A percentile compares a stretch with the other conserved stretches of the same genome.
Conservation (phyloP, 2,113 vertebrate species). For the Coreoperca whiteheadi region DNA sequence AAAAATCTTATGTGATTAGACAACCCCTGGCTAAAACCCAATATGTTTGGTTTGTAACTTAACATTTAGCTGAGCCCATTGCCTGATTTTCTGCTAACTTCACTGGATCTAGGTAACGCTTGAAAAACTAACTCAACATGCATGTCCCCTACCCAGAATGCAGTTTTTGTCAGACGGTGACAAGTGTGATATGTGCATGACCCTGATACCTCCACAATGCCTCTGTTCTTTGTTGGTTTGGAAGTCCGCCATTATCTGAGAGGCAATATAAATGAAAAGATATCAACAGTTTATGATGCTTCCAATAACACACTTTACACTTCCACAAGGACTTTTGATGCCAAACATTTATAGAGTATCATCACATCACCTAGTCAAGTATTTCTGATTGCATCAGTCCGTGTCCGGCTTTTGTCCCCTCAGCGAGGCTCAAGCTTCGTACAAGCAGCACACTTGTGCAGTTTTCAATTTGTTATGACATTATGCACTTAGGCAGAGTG, state of each 20-base stretch:
- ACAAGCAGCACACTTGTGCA: not conserved
- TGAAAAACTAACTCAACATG: not conserved
- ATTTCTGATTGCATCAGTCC: not conserved
- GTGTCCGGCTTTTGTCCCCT: not conserved
- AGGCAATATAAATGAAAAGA: not conserved
- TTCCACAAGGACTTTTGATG: not conserved
- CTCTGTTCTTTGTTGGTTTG: not conserved
- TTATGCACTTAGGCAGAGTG: constrained; percentile 1
- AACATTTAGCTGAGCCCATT: no score
- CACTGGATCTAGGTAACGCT: not conserved
- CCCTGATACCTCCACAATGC: not conserved
- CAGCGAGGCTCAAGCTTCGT: not conserved
- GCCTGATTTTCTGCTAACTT: not conserved
- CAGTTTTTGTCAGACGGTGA: not conserved
- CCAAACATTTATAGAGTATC: not conserved
- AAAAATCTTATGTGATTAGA: not conserved
- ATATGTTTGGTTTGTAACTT: not conserved
- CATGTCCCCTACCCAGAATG: not conserved
- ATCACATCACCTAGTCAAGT: not conserved
- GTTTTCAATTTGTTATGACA: not conserved
- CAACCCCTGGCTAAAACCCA: not conserved
- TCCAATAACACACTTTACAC: not conserved
- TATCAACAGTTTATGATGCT: not conserved
- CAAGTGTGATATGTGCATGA: not conserved
- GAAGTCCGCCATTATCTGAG: not conserved